These are phyloP conservation scores for Cataglyphis albicans DNA, from an alignment of 2,888 invertebrate genomes.

Conservation along the genomic window DNA sequence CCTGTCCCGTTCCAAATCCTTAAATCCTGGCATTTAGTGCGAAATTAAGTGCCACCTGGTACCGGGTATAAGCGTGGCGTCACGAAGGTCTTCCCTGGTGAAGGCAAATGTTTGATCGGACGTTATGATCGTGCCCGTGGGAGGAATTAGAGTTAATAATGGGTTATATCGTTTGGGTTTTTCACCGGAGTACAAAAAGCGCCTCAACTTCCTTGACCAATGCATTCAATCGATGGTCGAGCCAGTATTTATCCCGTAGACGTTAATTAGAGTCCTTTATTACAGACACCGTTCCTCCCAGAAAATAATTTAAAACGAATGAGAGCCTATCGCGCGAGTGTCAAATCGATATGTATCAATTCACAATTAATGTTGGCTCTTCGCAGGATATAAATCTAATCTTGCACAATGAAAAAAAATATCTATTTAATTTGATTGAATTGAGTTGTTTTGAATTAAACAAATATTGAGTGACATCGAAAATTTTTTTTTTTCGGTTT, in stretches of 20 bases:
- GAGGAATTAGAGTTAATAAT: constrained; percentile 55
- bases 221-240: neutral
- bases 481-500: neutral
- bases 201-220: constrained; percentile 1
- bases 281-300: neutral
- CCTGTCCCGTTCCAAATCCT: constrained; percentile 51
- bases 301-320: constrained; percentile 19
- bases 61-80: constrained; percentile 42
- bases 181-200: constrained; percentile 3
- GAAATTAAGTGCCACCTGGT: constrained; percentile 64
- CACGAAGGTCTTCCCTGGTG: constrained; percentile 23
- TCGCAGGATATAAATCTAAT: constrained; percentile 24
- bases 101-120: constrained; percentile 64
- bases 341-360: constrained; percentile 19
- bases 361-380: neutral
- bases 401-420: neutral
- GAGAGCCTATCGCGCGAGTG: neutral
- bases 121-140: constrained; percentile 31
- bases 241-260: constrained; percentile 1
- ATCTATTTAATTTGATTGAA: neutral
- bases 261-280: constrained; percentile 7
- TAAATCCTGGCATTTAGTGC: constrained; percentile 61
- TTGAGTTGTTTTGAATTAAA: neutral
- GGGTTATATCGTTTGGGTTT: constrained; percentile 21
- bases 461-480: neutral